Conservation (phyloP, 2,888 invertebrate genomes). For the Melinaea marsaeus region DNA sequence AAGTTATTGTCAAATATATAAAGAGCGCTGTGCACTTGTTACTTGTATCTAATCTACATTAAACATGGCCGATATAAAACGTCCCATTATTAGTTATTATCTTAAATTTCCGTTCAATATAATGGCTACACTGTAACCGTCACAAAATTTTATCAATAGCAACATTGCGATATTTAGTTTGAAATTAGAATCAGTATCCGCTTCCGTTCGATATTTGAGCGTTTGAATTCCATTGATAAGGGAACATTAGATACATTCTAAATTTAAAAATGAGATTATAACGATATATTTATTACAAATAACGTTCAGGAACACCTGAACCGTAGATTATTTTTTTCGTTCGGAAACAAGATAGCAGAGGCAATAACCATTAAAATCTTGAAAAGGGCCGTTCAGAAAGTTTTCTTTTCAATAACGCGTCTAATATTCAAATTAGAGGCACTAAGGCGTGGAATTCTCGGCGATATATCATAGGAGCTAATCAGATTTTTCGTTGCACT, state of each 20-base stretch:
- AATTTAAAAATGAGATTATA: conserved; percentile 28
- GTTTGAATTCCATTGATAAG: conserved; percentile 67
- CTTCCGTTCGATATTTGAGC: conserved; percentile 76
- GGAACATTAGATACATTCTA: conserved; percentile 34
- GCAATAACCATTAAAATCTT: conserved; percentile 75
- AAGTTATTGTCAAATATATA: too few species aligned
- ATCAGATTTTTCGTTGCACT: conserved; percentile 66
- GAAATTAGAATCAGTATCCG: conserved; percentile 77
- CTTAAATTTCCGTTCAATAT: conserved; percentile 74
- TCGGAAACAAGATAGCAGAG: conserved; percentile 49
- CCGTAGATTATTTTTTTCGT: conserved; percentile 43
- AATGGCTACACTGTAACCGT: conserved; percentile 55
- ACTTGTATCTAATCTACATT: neutral
- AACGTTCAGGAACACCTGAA: conserved; percentile 45
- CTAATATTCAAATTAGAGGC: conserved; percentile 77
- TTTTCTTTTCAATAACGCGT: conserved; percentile 78
- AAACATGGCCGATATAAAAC: conserved; percentile 12
- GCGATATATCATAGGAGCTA: conserved; percentile 74
- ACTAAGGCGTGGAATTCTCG: conserved; percentile 67
- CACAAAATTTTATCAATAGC: conserved; percentile 73
- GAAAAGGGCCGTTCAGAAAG: conserved; percentile 67
- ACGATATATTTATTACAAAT: conserved; percentile 20
- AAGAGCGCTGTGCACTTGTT: neutral
- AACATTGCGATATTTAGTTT: conserved; percentile 72
- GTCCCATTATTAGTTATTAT: conserved; percentile 57